These are phyloP conservation scores for Dexiosoma caninum DNA, from an alignment of 2,888 invertebrate species.

Conservation along the genomic window DNA sequence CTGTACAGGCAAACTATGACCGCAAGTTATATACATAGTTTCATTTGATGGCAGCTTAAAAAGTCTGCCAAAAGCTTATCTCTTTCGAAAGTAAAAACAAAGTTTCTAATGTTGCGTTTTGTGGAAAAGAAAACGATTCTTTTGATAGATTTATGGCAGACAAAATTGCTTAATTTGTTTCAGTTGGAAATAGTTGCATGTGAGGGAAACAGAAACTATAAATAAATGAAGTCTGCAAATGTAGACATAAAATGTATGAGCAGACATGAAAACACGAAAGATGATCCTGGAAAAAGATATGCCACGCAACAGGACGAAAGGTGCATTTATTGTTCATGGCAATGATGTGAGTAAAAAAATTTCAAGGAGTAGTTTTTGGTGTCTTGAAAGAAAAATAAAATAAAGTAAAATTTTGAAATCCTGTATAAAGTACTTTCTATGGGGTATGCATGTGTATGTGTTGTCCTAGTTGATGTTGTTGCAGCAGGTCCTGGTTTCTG, in stretches of 20 bases:
- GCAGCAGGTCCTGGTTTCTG: conserved; percentile 39
- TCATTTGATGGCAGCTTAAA: not conserved
- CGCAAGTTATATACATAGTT: not conserved
- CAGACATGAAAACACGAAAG: not conserved
- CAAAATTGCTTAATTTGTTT: conserved; percentile 33
- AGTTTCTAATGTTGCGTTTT: conserved; percentile 11
- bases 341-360: not conserved
- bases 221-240: not conserved
- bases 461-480: not conserved
- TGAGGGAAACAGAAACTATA: not conserved
- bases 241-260: conserved; percentile 10
- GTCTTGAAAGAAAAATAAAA: not conserved
- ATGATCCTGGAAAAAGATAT: conserved; percentile 49
- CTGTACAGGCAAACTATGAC: conserved; percentile 2
- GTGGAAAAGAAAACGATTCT: not conserved
- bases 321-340: conserved; percentile 49
- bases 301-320: conserved; percentile 60
- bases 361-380: too few relatives aligned
- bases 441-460: not conserved
- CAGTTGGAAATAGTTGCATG: not conserved
- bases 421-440: conserved; percentile 21
- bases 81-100: not conserved
- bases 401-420: conserved; percentile 7
- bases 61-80: not conserved
- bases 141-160: conserved; percentile 39